These are phyloP conservation scores for Tenthredo mesomela DNA, from an alignment of 2,888 invertebrate species.

Conservation along the genomic window DNA sequence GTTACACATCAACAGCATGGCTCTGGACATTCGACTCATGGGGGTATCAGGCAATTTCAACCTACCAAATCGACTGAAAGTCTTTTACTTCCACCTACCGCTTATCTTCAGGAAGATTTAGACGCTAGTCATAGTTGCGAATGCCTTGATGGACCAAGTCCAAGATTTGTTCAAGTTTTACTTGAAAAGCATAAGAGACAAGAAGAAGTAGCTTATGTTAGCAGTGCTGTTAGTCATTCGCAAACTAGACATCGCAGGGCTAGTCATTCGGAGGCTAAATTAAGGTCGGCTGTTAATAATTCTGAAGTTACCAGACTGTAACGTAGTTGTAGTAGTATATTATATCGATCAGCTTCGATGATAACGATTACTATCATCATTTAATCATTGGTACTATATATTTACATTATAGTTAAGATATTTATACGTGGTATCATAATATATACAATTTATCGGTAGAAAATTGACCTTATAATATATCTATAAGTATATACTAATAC, in stretches of 20 bases:
- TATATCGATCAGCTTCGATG: background rate
- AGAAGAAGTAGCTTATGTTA: conserved; percentile 61
- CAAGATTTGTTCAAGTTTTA: conserved; percentile 67
- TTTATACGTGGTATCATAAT: background rate
- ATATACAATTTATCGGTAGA: background rate
- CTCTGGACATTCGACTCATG: conserved; percentile 75
- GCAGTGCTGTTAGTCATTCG: conserved; percentile 67
- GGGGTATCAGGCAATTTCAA: conserved; percentile 80
- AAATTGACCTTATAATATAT: background rate
- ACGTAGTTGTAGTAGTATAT: background rate
- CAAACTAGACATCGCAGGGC: conserved; percentile 72
- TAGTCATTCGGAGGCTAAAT: conserved; percentile 73
- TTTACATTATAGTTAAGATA: conserved; percentile 11
- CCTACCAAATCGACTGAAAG: conserved; percentile 91
- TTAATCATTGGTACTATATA: background rate
- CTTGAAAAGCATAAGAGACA: conserved; percentile 70
- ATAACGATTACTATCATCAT: background rate
- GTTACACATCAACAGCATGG: conserved; percentile 25
- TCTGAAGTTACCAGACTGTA: conserved; percentile 63
- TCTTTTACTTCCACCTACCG: conserved; percentile 83
- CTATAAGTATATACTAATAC: background rate
- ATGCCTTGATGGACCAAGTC: conserved; percentile 80
- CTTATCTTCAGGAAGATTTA: conserved; percentile 83
- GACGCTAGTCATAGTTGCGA: conserved; percentile 88
- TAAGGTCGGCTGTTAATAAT: conserved; percentile 67